Evolutionary conservation across 1,140 invertebrate genomes (phyloP).

Genomic region (Ericerus pela): DNA sequence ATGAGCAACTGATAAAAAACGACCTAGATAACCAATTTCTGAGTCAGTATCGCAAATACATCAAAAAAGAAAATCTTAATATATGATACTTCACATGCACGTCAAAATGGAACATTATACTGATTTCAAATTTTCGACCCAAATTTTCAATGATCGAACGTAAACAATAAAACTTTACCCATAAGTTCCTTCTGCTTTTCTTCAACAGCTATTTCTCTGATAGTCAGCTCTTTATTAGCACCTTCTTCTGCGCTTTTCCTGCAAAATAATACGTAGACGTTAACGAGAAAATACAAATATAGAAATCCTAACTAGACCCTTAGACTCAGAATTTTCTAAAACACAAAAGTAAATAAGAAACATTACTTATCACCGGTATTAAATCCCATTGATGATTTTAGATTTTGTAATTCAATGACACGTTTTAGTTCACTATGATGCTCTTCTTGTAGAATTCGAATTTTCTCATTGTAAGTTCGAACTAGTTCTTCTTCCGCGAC

Average conservation of each 20-base stretch:
- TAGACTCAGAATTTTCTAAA: too few relatives aligned
- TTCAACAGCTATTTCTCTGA: not conserved
- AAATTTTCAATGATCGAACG: too few relatives aligned
- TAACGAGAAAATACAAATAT: too few relatives aligned
- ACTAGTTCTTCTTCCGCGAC: not conserved
- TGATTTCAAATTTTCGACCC: too few relatives aligned
- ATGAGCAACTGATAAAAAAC: too few relatives aligned
- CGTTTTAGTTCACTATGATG: not conserved
- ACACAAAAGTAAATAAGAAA: too few relatives aligned
- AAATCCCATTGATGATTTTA: not conserved
- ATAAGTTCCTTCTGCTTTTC: not conserved
- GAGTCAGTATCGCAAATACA: too few relatives aligned
- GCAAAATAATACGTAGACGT: too few relatives aligned
- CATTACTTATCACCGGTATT: not conserved
- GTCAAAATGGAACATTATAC: not conserved
- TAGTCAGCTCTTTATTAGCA: not conserved
- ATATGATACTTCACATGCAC: not conserved
- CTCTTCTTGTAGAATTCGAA: not conserved
- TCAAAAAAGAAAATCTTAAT: not conserved
- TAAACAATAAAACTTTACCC: not conserved
- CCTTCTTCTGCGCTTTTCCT: too few relatives aligned
- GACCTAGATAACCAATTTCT: too few relatives aligned
- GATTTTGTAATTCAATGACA: not conserved
- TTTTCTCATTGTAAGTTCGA: conserved; percentile 1
- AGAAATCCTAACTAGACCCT: too few relatives aligned